phyloP scores from a whole-genome alignment of 2,888 invertebrate species.

The Caenorhabditis wallacei region DNA sequence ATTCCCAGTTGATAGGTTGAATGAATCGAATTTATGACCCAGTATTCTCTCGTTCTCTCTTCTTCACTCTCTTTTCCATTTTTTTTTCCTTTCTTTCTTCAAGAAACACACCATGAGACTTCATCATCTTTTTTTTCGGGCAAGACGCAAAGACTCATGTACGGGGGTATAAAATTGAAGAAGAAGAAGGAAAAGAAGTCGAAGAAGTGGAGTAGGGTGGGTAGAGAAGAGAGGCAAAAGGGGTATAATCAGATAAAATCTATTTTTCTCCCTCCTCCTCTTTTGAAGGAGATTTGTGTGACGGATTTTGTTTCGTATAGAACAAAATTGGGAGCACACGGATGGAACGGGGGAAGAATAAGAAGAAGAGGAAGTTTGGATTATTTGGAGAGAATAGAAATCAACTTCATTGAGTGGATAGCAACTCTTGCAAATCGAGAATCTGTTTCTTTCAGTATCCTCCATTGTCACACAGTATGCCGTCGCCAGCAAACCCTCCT shows the following conservation, averaged over 20 bases:
- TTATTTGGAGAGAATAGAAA: not conserved
- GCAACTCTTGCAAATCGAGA: too few relatives aligned
- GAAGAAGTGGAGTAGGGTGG: not conserved
- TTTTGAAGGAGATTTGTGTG: not conserved
- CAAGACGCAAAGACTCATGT: not conserved
- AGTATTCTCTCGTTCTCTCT: constrained; percentile 18
- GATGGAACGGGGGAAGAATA: not conserved
- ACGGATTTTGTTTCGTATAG: not conserved
- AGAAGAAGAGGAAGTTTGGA: not conserved
- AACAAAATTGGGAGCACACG: constrained; percentile 12
- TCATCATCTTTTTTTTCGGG: constrained; percentile 18
- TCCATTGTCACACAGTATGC: constrained; percentile 21
- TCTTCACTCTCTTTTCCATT: constrained; percentile 7
- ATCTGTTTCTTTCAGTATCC: constrained; percentile 19
- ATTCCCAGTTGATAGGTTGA: constrained; percentile 40
- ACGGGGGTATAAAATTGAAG: constrained; percentile 3
- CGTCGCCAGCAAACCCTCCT: constrained; percentile 17
- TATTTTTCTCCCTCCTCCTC: not conserved
- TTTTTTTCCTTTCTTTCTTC: not conserved
- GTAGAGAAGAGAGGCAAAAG: not conserved
- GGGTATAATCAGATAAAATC: constrained; percentile 12
- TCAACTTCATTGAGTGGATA: not conserved
- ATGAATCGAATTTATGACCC: constrained; percentile 54
- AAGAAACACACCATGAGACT: constrained; percentile 24
- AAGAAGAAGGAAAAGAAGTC: too few relatives aligned